Conservation (phyloP, 2,113 vertebrate genomes). For the Rhabdomys dilectus region DNA sequence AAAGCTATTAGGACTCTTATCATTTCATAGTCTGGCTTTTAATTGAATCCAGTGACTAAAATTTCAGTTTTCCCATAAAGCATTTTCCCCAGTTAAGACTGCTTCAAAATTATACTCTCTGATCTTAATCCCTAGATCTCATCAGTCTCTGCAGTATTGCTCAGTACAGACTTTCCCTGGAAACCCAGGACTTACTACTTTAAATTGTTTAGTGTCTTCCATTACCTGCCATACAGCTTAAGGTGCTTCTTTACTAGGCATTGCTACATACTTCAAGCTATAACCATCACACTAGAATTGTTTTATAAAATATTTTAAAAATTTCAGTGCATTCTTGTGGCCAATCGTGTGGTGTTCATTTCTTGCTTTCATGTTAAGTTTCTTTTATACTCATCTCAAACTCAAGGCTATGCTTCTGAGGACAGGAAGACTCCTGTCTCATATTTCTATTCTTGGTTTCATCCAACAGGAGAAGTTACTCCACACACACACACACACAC, state of each 20-base stretch:
- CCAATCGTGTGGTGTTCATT: background rate
- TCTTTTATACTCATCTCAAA: slow-evolving; percentile 14
- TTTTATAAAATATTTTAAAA: slow-evolving; percentile 13
- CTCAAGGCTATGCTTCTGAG: background rate
- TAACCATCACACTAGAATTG: background rate
- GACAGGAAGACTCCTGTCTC: background rate
- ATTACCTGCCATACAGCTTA: background rate
- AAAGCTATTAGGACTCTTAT: slow-evolving; percentile 12
- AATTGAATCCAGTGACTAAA: background rate
- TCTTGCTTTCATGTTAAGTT: background rate
- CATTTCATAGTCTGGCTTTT: background rate
- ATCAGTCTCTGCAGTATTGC: background rate
- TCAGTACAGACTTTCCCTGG: background rate
- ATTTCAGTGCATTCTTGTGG: background rate
- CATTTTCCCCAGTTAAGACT: background rate
- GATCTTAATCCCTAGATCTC: background rate
- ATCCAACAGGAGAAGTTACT: background rate
- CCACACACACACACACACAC: background rate
- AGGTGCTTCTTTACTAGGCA: background rate
- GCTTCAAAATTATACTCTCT: background rate
- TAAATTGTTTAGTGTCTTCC: background rate
- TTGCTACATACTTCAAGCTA: background rate
- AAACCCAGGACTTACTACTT: background rate
- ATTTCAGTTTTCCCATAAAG: slow-evolving; percentile 5
- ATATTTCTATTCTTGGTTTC: background rate